phyloP scores from a whole-genome alignment of 2,797 vertebrate species.

The Megalops cyprinoides region DNA sequence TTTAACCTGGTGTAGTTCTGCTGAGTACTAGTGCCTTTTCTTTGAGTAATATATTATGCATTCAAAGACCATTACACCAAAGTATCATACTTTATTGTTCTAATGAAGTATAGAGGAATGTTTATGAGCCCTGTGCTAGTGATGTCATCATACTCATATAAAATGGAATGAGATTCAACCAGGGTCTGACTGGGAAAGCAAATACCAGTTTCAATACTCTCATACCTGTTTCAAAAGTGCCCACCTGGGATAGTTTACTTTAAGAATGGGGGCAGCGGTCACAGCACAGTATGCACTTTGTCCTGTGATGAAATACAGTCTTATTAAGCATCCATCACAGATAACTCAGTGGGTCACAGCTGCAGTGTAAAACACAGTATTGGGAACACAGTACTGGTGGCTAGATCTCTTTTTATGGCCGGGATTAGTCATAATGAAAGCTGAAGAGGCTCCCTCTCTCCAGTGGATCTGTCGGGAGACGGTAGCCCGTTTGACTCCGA shows the following conservation, averaged over 20 bases:
- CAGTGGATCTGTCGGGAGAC: conserved; percentile 68
- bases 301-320: neutral
- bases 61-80: neutral
- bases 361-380: neutral
- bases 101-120: neutral
- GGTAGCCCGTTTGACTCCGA: conserved; percentile 66
- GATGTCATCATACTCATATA: neutral
- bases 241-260: neutral
- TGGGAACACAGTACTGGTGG: neutral
- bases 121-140: neutral
- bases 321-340: neutral
- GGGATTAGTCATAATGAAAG: conserved; percentile 2
- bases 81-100: conserved; percentile 8
- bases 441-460: conserved; percentile 48
- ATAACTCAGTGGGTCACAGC: neutral
- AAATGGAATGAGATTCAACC: neutral
- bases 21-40: neutral
- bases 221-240: neutral
- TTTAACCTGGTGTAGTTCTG: too few relatives aligned
- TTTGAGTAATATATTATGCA: neutral
- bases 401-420: neutral
- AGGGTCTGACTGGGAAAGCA: neutral
- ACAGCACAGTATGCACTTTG: neutral
- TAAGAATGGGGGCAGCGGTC: neutral
- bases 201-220: neutral